A percentile compares a stretch with the other conserved stretches of the same genome.
Evolutionary conservation across 2,797 vertebrate species (phyloP).

Genomic region (Eurystomus glaucurus): DNA sequence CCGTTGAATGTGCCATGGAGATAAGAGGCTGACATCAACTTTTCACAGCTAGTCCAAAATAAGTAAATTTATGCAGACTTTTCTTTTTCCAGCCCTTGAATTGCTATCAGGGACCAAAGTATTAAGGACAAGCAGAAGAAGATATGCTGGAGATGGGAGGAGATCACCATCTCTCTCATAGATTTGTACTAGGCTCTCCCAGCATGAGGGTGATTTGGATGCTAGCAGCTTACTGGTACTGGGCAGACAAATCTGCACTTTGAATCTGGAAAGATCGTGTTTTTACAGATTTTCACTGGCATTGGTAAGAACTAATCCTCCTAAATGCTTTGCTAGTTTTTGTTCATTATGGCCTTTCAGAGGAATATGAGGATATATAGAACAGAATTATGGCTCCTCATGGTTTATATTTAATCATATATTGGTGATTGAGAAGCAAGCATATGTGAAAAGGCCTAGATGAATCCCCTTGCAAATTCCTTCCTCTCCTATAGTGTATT

Average conservation of each 20-base stretch:
- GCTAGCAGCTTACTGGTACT: not conserved
- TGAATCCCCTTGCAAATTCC: conserved; percentile 11
- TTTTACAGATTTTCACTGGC: not conserved
- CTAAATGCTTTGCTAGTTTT: not conserved
- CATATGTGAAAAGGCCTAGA: not conserved
- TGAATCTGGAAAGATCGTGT: not conserved
- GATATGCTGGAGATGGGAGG: not conserved
- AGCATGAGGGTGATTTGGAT: not conserved
- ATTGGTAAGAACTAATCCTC: not conserved
- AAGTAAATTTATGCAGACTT: not conserved
- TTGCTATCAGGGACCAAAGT: not conserved
- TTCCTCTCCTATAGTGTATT: not conserved
- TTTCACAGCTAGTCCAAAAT: not conserved
- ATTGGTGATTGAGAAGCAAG: conserved; percentile 53
- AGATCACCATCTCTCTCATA: not conserved
- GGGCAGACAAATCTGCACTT: not conserved
- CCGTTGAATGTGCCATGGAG: not conserved
- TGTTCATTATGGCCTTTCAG: conserved; percentile 18
- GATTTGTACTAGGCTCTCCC: not conserved
- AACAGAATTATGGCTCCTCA: not conserved
- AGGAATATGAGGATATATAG: not conserved
- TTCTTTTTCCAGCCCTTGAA: not conserved
- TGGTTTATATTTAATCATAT: conserved; percentile 38
- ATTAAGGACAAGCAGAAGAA: not conserved
- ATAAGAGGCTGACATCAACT: not conserved